Percentiles rank a stretch among this genome's conserved stretches.
Conservation (phyloP, 2,888 invertebrate genomes). For the Pterostichus niger region DNA sequence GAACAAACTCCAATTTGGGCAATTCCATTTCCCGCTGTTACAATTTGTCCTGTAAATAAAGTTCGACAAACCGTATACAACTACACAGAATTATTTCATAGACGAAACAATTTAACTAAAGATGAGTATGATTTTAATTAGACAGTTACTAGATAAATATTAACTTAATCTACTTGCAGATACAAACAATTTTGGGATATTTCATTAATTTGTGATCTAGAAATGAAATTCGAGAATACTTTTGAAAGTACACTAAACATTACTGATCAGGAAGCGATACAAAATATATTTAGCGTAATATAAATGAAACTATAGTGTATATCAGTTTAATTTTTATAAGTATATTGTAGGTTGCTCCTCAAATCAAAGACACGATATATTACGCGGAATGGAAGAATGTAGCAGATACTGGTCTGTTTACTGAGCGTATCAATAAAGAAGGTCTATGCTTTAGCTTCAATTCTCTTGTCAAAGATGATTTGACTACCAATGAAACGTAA, state of each 20-base stretch:
- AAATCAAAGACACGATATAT: not conserved
- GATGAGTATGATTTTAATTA: not conserved
- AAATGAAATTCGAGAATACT: not conserved
- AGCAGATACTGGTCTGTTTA: slow-evolving; percentile 77
- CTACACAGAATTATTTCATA: slow-evolving; percentile 76
- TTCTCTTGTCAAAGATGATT: slow-evolving; percentile 80
- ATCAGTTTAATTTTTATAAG: not conserved
- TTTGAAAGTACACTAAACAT: not conserved
- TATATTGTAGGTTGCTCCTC: slow-evolving; percentile 60
- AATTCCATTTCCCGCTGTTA: slow-evolving; percentile 77
- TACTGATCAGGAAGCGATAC: slow-evolving; percentile 26
- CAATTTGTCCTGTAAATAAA: slow-evolving; percentile 77
- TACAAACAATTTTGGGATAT: slow-evolving; percentile 51
- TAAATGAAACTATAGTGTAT: not conserved
- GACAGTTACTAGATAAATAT: not conserved
- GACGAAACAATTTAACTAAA: not conserved
- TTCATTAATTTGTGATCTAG: slow-evolving; percentile 46
- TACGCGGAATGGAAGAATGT: not conserved
- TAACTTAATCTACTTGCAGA: slow-evolving; percentile 11
- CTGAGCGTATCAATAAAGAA: slow-evolving; percentile 84
- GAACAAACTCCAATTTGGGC: slow-evolving; percentile 85
- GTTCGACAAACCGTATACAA: slow-evolving; percentile 80
- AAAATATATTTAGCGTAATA: slow-evolving; percentile 31
- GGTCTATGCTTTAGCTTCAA: slow-evolving; percentile 87
- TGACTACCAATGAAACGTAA: slow-evolving; percentile 80